These are phyloP conservation scores for Falco berigora DNA, from an alignment of 2,797 vertebrate species.

Conservation along the genomic window DNA sequence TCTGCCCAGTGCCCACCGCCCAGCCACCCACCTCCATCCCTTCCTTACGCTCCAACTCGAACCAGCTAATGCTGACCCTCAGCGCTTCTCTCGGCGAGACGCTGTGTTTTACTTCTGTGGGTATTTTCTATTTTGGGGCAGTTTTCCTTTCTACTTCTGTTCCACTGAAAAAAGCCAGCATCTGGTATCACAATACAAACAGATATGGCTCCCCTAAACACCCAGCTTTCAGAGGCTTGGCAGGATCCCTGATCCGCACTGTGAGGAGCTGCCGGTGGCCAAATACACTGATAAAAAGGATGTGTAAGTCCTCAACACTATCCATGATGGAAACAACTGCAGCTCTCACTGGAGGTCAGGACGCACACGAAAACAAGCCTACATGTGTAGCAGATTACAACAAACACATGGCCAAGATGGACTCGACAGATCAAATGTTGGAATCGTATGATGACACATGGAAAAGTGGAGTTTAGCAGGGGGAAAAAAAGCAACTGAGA, in stretches of 20 bases:
- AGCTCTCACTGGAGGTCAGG: conserved; percentile 66
- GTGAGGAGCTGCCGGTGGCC: conserved; percentile 49
- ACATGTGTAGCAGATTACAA: conserved; percentile 73
- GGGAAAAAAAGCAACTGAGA: conserved; percentile 25
- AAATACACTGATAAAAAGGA: conserved; percentile 55
- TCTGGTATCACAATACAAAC: conserved; percentile 25
- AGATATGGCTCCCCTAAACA: neutral
- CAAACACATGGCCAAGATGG: conserved; percentile 63
- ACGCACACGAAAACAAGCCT: conserved; percentile 64
- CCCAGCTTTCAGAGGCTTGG: conserved; percentile 23
- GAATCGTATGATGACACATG: conserved; percentile 59
- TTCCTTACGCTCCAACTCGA: neutral
- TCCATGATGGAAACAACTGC: conserved; percentile 61
- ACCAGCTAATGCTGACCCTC: neutral
- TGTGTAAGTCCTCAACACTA: conserved; percentile 53
- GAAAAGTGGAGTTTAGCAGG: conserved; percentile 52
- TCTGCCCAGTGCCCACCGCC: rapidly evolving
- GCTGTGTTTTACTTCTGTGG: neutral
- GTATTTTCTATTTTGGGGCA: conserved; percentile 5
- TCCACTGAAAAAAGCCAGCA: neutral
- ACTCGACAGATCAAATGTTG: conserved; percentile 59
- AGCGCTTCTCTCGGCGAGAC: neutral
- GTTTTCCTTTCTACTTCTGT: neutral
- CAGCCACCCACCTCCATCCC: neutral
- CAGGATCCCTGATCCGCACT: neutral